phyloP scores from a whole-genome alignment of 2,113 vertebrate genomes.

The Amphilophus citrinellus region DNA sequence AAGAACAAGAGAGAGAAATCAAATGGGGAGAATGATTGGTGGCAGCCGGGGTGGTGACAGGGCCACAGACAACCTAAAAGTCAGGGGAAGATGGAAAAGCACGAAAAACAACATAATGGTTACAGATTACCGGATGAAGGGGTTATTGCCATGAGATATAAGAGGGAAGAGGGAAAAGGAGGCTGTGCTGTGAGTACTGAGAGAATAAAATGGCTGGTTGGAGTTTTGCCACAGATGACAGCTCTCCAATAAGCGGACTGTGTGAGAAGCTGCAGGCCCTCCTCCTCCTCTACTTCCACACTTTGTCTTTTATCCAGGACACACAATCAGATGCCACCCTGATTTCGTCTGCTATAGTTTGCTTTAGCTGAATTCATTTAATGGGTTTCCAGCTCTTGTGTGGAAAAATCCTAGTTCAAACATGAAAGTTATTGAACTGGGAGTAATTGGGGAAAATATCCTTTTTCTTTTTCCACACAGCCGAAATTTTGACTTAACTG shows the following conservation, averaged over 20 bases:
- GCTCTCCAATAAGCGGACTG: slow-evolving; percentile 68
- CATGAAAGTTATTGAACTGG: not conserved
- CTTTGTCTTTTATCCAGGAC: slow-evolving; percentile 40
- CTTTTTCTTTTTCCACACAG: not conserved
- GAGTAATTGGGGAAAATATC: not conserved
- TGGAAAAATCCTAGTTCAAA: not conserved
- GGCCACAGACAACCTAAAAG: slow-evolving; percentile 41
- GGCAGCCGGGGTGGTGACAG: slow-evolving; percentile 51
- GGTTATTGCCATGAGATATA: slow-evolving; percentile 7
- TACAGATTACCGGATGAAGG: slow-evolving; percentile 59
- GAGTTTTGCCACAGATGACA: slow-evolving; percentile 65
- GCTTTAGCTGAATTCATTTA: slow-evolving; percentile 1
- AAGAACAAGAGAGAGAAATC: not conserved
- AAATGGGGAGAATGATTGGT: not conserved
- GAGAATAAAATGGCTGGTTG: slow-evolving; percentile 67
- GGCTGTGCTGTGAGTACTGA: slow-evolving; percentile 46
- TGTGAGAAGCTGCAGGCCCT: slow-evolving; percentile 46
- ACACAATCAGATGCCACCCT: slow-evolving; percentile 47
- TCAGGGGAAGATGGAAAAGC: slow-evolving; percentile 53
- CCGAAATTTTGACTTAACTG: not conserved
- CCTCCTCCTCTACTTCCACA: slow-evolving; percentile 30
- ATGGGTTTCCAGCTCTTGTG: not conserved
- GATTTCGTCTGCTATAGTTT: slow-evolving; percentile 31
- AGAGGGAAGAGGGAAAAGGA: slow-evolving; percentile 26
- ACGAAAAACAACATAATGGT: slow-evolving; percentile 65